A percentile compares a stretch with the other conserved stretches of the same genome.
Evolutionary conservation across 2,888 invertebrate species (phyloP).

Genomic region (Nomada ruficornis): DNA sequence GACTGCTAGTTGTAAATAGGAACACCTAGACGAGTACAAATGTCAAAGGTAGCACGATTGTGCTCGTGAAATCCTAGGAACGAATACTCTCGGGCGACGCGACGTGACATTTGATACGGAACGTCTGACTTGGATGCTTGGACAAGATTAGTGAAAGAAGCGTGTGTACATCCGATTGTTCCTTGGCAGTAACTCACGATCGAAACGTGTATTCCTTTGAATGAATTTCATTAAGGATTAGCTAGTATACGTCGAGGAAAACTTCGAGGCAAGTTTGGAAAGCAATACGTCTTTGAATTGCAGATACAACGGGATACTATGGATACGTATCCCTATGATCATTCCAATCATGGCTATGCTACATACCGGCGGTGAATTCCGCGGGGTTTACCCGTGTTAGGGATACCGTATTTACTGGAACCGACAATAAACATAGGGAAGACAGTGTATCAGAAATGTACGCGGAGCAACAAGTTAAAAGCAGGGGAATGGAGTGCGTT

Average conservation of each 20-base stretch:
- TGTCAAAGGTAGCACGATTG: neutral
- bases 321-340: slow-evolving; percentile 37
- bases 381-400: neutral
- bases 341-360: slow-evolving; percentile 20
- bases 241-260: neutral
- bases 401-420: neutral
- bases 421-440: slow-evolving; percentile 18
- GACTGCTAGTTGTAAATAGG: neutral
- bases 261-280: neutral
- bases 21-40: neutral
- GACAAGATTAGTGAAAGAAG: neutral
- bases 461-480: slow-evolving; percentile 46
- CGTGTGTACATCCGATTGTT: neutral
- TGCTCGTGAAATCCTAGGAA: neutral
- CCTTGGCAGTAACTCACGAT: neutral
- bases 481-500: slow-evolving; percentile 23
- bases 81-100: neutral
- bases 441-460: neutral
- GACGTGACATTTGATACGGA: neutral
- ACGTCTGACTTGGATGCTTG: too few species aligned
- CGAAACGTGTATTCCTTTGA: neutral
- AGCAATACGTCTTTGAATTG: neutral
- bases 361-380: slow-evolving; percentile 29
- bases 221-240: neutral
- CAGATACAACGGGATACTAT: neutral